phyloP scores from a whole-genome alignment of 2,113 vertebrate species.

The Calyptommatus sinebrachiatus region DNA sequence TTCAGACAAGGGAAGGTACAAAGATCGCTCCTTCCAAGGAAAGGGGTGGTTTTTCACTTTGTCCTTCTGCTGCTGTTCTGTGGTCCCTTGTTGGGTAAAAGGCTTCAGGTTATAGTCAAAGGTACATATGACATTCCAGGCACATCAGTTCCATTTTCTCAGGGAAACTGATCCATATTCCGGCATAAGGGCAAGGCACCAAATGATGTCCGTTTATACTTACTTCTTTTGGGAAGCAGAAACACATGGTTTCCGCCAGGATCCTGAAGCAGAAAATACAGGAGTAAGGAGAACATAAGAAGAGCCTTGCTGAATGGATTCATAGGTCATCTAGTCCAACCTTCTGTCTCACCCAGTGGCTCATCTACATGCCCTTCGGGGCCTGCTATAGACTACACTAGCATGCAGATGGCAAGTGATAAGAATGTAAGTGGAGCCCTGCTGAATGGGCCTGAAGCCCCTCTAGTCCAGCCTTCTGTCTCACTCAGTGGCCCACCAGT shows the following conservation, averaged over 20 bases:
- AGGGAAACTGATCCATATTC: conserved; percentile 17
- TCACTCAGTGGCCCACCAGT: too few relatives aligned
- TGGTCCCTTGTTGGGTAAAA: neutral
- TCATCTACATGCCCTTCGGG: too few relatives aligned
- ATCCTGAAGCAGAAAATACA: neutral
- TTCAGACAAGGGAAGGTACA: neutral
- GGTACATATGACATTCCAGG: neutral
- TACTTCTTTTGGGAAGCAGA: neutral
- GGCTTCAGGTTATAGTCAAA: conserved; percentile 5
- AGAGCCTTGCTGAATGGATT: too few relatives aligned
- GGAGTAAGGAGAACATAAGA: too few relatives aligned
- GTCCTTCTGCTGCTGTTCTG: neutral
- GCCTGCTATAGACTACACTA: too few relatives aligned
- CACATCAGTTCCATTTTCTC: conserved; percentile 4
- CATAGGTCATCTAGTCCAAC: too few relatives aligned
- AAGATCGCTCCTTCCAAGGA: neutral
- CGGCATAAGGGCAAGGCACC: neutral
- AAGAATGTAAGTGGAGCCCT: too few relatives aligned
- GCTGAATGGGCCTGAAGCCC: too few relatives aligned
- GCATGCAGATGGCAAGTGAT: too few relatives aligned
- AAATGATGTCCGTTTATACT: neutral
- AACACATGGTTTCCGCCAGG: neutral
- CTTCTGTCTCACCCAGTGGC: too few relatives aligned
- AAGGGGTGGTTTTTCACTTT: neutral
- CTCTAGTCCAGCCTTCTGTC: too few relatives aligned